Conservation (phyloP, 2,888 invertebrate species). For the Temnothorax ravouxi region DNA sequence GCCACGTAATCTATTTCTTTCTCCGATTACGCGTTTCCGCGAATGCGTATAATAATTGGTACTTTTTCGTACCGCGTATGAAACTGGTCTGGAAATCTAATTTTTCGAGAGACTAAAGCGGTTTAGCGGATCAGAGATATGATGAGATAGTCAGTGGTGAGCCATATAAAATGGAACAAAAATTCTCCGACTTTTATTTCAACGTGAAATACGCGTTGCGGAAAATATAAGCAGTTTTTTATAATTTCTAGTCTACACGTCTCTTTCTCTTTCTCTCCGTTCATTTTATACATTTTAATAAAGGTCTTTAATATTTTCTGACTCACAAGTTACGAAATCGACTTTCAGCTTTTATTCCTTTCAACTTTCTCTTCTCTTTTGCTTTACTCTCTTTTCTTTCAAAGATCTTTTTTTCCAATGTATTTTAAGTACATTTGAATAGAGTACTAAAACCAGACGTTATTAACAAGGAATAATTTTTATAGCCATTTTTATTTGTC, state of each 20-base stretch:
- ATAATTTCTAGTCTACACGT: not conserved
- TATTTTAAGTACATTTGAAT: not conserved
- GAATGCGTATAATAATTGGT: constrained; percentile 2
- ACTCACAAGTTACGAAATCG: constrained; percentile 23
- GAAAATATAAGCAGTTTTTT: constrained; percentile 21
- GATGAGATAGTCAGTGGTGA: not conserved
- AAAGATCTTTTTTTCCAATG: not conserved
- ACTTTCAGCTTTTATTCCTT: constrained; percentile 35
- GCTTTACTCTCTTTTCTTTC: not conserved
- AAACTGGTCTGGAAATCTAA: not conserved
- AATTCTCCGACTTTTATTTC: constrained; percentile 2
- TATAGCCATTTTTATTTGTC: constrained; percentile 11
- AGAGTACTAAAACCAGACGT: not conserved
- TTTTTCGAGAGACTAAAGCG: constrained; percentile 11
- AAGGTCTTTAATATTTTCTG: constrained; percentile 5
- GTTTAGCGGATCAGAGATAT: not conserved
- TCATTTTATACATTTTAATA: constrained; percentile 32
- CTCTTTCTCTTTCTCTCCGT: not conserved
- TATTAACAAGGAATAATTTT: not conserved
- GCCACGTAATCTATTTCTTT: constrained; percentile 9
- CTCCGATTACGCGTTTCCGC: not conserved
- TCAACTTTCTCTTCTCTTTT: constrained; percentile 28
- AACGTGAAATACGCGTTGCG: not conserved
- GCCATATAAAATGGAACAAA: not conserved
- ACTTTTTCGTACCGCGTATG: not conserved